Evolutionary conservation across 2,888 invertebrate genomes (phyloP), one percentile per base, ranked within the genome.

Genomic region (Cartodere bifasciata): DNA sequence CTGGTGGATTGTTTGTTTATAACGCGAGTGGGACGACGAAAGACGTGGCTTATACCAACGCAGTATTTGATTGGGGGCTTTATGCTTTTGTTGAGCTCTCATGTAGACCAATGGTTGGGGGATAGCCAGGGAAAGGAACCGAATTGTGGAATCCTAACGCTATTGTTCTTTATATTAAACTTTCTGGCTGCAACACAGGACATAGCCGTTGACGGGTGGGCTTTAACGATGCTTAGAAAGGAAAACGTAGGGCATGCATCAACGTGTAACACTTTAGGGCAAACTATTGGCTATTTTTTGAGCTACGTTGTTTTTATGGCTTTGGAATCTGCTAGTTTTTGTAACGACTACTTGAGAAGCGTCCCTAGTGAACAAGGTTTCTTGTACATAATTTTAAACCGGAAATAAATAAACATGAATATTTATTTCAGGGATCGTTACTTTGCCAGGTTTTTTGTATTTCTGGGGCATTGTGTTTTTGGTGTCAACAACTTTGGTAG

Each of bases 131-230:
- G 39, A 2, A 48, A 41, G 1, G 43, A 48, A 15, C 84, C 87
- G 0, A 78, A 83, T 47, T 83, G 90, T 44, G 70, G 67, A 34
- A 57, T 81, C 28, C 65, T 98, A 14, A 95, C 95, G 1, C 51
- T 72, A 9, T 67, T 88, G 35, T 99, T 99, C 63, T 85, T 97
- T 55, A 65, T 75, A 32, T 65, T 98, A 3, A 97, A 95, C 53
- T 94, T 97, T 52, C 65, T 99, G 47, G 97, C 97, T 4, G 97
- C 98, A 2, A 98, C 98, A 2, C 98, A 99, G 65, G 98, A 99
- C 59, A 95, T 98, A 50, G 97, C 94, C 10, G 97, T 99, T 0
- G 98, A 99, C 65, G 98, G 98, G 13, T 99, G 98, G 98, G 98
- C 98, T 1, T 65, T 99, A 7, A 98, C 97, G 1, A 98, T 99